Base-by-base conservation (phyloP, 2,113 vertebrate genomes). In the Xerus inauris region DNA sequence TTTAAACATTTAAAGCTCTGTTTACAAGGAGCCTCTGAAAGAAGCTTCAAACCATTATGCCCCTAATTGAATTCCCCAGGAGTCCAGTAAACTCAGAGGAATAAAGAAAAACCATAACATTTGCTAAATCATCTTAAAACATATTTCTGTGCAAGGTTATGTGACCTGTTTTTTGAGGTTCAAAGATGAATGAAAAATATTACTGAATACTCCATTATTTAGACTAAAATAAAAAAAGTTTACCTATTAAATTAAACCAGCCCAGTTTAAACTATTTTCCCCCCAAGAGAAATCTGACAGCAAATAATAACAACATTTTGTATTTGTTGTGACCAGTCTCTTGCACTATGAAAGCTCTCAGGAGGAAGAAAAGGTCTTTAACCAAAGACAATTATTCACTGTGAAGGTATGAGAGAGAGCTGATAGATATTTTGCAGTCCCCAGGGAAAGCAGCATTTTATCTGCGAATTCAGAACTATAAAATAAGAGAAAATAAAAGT, bases 1-100 rank as follows among this genome's bases (percentile, higher is more conserved):
- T 99, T 99, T 98, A 99, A 98, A 98, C 98, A 99, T 98, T 98
- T 98, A 98, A 99, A 98, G 97, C 96, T 97, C 98, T 98, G 98
- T 99, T 99, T 99, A 99, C 98, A 98, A 98, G 98, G 97, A 98
- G 83, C 92, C 97, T 98, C 98, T 98, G 98, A 98, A 98, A 98
- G 98, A 98, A 98, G 97, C 98, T 99, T 99, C 98, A 99, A 99
- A 99, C 98, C 98, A 98, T 98, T 98, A 98, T 98, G 96, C 97
- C 97, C 97, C 97, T 99, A 99, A 99, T 98, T 99, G 98, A 99
- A 98, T 98, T 99, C 98, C 98, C 98, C 98, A 98, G 98, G 98
- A 98, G 98, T 98, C 98, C 98, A 98, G 98, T 98, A 98, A 99
- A 99, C 98, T 98, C 96, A 7, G 97, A 98, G 98, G 97, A 98